Evolutionary conservation across 2,888 invertebrate species (phyloP).

Genomic region (Metellina segmentata): DNA sequence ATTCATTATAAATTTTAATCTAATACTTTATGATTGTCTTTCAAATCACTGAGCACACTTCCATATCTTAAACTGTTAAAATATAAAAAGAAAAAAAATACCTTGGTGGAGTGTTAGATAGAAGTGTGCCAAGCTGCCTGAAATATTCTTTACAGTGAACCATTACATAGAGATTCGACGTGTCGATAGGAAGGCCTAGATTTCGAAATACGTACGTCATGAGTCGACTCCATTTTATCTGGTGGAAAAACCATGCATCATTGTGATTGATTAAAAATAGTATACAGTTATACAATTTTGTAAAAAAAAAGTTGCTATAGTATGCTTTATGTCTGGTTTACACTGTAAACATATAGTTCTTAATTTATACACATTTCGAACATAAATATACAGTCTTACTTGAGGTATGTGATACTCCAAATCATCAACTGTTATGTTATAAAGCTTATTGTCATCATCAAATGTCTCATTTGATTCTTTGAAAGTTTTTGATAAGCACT

Average conservation of each 20-base stretch:
- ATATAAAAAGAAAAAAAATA: not conserved
- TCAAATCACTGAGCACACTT: no score
- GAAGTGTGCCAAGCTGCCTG: conserved; percentile 58
- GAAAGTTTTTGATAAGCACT: conserved; percentile 17
- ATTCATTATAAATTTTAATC: no score
- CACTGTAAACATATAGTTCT: no score
- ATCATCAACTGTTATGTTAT: conserved; percentile 69
- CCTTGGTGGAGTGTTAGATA: conserved; percentile 72
- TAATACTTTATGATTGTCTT: no score
- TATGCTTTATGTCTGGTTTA: not conserved
- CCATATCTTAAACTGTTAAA: no score
- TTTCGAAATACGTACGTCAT: conserved; percentile 72
- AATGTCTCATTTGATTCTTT: conserved; percentile 50
- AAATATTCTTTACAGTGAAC: conserved; percentile 74
- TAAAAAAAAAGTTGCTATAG: not conserved
- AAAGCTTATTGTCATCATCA: conserved; percentile 52
- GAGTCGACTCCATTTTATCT: conserved; percentile 73
- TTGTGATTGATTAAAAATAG: not conserved
- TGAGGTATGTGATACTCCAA: conserved; percentile 68
- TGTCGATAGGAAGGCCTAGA: conserved; percentile 63
- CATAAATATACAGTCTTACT: conserved; percentile 26
- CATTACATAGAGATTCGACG: conserved; percentile 50
- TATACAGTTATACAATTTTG: not conserved
- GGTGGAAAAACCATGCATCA: not conserved
- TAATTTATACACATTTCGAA: not conserved